phyloP scores from a whole-genome alignment of 1,140 invertebrate species.

The Aphaenogaster floridana region DNA sequence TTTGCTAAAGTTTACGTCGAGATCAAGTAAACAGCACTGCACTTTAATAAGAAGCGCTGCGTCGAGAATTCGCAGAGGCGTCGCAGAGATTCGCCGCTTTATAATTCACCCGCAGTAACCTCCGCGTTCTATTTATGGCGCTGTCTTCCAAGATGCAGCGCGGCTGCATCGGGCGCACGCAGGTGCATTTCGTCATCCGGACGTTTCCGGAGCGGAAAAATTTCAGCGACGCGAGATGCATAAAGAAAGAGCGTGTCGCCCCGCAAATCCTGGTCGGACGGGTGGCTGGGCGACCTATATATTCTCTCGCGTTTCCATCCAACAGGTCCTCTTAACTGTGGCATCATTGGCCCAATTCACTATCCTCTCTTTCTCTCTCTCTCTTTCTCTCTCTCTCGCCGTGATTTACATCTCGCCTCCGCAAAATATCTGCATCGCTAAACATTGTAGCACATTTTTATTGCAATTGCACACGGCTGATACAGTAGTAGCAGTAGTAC shows the following conservation, averaged over 20 bases:
- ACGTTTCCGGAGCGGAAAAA: conserved; percentile 48
- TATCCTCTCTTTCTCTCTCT: background rate
- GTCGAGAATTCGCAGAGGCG: background rate
- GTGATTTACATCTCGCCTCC: conserved; percentile 5
- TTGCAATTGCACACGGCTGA: background rate
- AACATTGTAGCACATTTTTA: conserved; percentile 15
- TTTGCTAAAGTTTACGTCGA: background rate
- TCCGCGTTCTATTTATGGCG: conserved; percentile 26
- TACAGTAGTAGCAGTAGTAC: background rate
- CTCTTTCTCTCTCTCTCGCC: background rate
- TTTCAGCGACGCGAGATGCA: conserved; percentile 28
- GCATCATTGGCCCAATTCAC: background rate
- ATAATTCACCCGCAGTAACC: conserved; percentile 11
- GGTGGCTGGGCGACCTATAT: conserved; percentile 55
- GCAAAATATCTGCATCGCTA: background rate
- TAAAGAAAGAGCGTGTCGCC: background rate
- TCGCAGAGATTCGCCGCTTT: background rate
- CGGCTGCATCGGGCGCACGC: background rate
- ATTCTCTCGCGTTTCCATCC: conserved; percentile 34
- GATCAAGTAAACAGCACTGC: background rate
- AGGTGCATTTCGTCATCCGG: conserved; percentile 48
- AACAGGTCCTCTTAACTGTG: conserved; percentile 53
- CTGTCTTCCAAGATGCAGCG: conserved; percentile 8
- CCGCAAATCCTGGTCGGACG: background rate
- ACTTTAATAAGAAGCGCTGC: background rate